phyloP scores from a whole-genome alignment of 2,113 vertebrate species.

The Jacana jacana region DNA sequence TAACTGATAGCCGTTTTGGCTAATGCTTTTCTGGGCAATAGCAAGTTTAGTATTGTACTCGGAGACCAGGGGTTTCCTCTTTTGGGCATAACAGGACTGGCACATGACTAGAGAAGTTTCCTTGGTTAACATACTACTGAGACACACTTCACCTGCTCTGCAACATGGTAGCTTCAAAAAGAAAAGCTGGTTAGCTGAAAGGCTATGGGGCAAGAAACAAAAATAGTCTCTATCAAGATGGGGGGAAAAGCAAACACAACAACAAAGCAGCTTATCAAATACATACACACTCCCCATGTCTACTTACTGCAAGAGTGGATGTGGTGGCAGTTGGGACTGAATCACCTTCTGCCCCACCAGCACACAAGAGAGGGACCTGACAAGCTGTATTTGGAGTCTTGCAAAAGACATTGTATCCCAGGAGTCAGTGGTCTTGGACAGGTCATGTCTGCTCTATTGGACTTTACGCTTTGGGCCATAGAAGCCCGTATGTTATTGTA shows the following conservation, averaged over 20 bases:
- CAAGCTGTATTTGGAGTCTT: neutral
- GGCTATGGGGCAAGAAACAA: neutral
- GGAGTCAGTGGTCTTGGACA: neutral
- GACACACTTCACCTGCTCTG: neutral
- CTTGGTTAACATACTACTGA: neutral
- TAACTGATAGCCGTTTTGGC: neutral
- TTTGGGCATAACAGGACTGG: neutral
- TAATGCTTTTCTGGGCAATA: neutral
- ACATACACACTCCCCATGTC: neutral
- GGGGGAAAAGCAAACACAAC: neutral
- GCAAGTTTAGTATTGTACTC: neutral
- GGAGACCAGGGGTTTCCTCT: neutral
- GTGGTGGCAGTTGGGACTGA: neutral
- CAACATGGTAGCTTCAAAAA: neutral
- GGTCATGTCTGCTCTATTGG: neutral
- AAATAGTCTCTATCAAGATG: neutral
- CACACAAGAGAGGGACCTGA: accelerated
- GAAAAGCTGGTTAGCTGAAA: neutral
- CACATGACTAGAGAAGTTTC: neutral
- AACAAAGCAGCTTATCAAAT: neutral
- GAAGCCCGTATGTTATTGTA: neutral
- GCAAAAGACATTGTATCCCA: neutral
- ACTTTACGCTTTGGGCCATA: neutral
- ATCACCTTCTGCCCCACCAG: neutral
- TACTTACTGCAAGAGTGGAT: neutral